Percentiles rank a stretch among this genome's conserved stretches.
Conservation (phyloP, 2,888 invertebrate species). For the Thecophora atra region DNA sequence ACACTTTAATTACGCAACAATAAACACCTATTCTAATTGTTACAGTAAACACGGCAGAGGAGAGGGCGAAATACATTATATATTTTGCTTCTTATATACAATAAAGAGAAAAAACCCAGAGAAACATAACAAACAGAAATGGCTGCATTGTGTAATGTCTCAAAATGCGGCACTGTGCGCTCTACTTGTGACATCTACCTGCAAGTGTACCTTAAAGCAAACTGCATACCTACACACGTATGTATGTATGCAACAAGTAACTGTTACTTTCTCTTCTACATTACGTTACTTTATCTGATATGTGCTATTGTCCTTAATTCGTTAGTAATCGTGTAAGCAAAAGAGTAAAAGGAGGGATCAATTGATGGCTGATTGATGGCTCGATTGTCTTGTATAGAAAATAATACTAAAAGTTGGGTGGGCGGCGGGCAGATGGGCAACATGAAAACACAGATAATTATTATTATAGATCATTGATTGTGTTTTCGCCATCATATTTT, state of each 20-base stretch:
- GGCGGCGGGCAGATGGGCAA: too few relatives aligned
- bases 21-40: constrained; percentile 20
- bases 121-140: background rate
- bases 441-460: too few relatives aligned
- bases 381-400: background rate
- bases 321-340: too few relatives aligned
- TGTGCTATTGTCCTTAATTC: background rate
- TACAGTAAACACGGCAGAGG: background rate
- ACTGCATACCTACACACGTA: too few relatives aligned
- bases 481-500: too few relatives aligned
- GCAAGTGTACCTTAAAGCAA: constrained; percentile 22
- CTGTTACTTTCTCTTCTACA: background rate
- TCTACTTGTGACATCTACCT: constrained; percentile 27
- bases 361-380: background rate
- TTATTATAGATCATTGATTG: too few relatives aligned
- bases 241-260: background rate
- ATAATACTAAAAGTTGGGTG: too few relatives aligned
- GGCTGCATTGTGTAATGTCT: background rate
- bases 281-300: background rate
- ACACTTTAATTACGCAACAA: constrained; percentile 4
- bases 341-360: background rate
- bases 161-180: constrained; percentile 3
- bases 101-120: background rate
- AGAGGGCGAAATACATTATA: constrained; percentile 6
- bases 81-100: constrained; percentile 33